Conservation (phyloP, 2,113 vertebrate species). For the Eira barbara region DNA sequence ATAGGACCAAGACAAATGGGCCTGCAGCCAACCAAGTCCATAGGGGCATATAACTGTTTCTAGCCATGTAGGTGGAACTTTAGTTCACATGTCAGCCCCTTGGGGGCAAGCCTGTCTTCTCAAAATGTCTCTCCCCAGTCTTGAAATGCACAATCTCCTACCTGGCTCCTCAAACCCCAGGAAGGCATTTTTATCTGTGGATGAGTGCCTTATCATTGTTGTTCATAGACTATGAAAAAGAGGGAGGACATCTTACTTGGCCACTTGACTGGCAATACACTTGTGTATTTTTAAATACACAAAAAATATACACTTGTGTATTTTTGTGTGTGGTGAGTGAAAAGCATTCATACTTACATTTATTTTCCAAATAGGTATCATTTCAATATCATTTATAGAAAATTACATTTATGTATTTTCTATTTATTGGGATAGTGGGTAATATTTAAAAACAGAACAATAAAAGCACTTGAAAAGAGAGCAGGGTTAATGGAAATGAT, state of each 20-base stretch:
- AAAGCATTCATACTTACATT: not conserved
- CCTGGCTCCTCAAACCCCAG: not conserved
- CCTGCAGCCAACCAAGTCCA: not conserved
- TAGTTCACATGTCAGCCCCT: not conserved
- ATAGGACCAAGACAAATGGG: not conserved
- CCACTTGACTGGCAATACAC: not conserved
- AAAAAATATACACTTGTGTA: not conserved
- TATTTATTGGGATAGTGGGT: not conserved
- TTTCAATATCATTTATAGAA: not conserved
- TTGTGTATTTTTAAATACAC: too few relatives aligned
- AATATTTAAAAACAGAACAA: not conserved
- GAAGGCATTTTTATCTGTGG: not conserved
- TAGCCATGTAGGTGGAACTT: not conserved
- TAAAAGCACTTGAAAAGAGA: not conserved
- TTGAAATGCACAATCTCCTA: not conserved
- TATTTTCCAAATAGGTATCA: not conserved
- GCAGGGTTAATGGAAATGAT: not conserved
- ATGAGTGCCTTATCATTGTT: not conserved
- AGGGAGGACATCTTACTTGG: not conserved
- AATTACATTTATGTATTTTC: not conserved
- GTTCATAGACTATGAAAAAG: not conserved
- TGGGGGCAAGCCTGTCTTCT: not conserved
- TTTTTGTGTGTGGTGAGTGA: not conserved
- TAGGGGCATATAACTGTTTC: not conserved
- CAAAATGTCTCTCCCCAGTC: not conserved